phyloP scores from a whole-genome alignment of 2,888 invertebrate genomes.

The Hypsopygia costalis region DNA sequence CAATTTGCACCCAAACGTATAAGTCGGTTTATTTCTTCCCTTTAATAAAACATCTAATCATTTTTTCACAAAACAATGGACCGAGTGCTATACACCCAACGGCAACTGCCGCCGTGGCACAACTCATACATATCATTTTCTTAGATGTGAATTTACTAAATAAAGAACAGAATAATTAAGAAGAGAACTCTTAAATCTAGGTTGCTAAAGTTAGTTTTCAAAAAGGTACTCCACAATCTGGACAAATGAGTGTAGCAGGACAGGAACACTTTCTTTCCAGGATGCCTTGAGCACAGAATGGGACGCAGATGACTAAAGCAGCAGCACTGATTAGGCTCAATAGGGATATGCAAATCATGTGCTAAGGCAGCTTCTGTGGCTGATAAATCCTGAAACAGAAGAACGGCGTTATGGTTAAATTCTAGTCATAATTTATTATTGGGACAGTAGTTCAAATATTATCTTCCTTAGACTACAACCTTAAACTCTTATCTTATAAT shows the following conservation, averaged over 20 bases:
- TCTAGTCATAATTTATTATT: too few relatives aligned
- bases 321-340: constrained; percentile 35
- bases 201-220: constrained; percentile 13
- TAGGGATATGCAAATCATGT: constrained; percentile 51
- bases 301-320: constrained; percentile 34
- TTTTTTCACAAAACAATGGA: constrained; percentile 39
- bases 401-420: too few relatives aligned
- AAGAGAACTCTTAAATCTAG: not conserved
- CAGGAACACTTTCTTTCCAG: constrained; percentile 32
- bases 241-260: constrained; percentile 31
- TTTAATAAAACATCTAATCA: constrained; percentile 27
- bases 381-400: constrained; percentile 7
- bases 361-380: constrained; percentile 12
- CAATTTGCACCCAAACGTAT: too few relatives aligned
- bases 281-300: constrained; percentile 31
- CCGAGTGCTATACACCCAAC: constrained; percentile 29
- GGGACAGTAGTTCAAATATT: too few relatives aligned
- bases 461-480: too few relatives aligned
- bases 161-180: not conserved
- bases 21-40: constrained; percentile 12
- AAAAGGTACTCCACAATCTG: constrained; percentile 35
- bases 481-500: too few relatives aligned
- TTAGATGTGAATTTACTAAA: not conserved
- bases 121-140: constrained; percentile 40
- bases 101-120: constrained; percentile 25